Base-by-base conservation (phyloP, 2,113 vertebrate genomes). In the Thunnus maccoyii region DNA sequence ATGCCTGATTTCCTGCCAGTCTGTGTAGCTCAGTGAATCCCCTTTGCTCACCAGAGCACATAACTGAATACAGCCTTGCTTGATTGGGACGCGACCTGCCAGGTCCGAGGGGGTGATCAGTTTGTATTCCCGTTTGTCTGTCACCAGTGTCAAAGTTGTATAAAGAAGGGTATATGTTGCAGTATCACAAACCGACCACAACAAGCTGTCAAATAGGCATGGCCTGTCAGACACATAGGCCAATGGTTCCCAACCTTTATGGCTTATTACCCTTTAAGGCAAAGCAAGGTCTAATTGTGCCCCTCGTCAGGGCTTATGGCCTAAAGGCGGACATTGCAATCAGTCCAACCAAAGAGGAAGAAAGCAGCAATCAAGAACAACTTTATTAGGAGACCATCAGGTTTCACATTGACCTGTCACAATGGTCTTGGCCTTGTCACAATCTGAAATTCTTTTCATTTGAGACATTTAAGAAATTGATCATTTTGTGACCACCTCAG, bases 1-100 rank as follows among this genome's bases (percentile, higher is more conserved):
- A 68, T 66, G 68, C n/a, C 7, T 70, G 22, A 36, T 77, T 83
- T 76, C 27, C 67, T 72, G 56, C 44, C 17, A 1, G 30, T 62
- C 27, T 18, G 55, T 68, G 47, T 10, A 54, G 63, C 32, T 47
- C 58, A 44, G 12, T 54, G 58, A 78, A 48, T 65, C 67, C 13
- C 25, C 20, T 76, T 69, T 60, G 3, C 17, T 41, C 58, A 20
- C 4, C 56, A 22, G 74, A 85, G 56, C 84, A 51, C 63, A 48
- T 63, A 55, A 63, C 12, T 6, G 32, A 61, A 68, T 6, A 25
- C 15, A 30, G 18, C 9, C 41, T 72, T 20, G 47, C 36, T 80
- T 2, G 12, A 54, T 13, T 44, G n/a, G 56, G 54, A 65, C 12
- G 12, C 32, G 79, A 70, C 66, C 69, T 69, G 51, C 48, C 1